Conservation (phyloP, 2,888 invertebrate species). For the Eutolmus rufibarbis region DNA sequence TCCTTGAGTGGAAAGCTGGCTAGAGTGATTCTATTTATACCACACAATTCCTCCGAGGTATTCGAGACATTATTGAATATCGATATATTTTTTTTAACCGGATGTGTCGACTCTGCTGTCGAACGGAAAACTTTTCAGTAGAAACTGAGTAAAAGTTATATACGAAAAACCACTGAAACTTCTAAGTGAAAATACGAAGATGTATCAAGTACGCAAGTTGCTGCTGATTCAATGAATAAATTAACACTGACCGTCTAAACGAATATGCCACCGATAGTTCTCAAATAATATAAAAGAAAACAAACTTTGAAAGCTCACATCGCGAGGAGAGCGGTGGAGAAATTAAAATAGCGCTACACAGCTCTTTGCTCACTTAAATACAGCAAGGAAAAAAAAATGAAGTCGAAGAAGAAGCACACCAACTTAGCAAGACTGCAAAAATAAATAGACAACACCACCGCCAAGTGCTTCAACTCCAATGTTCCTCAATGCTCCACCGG, state of each 20-base stretch:
- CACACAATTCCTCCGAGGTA: slow-evolving; percentile 9
- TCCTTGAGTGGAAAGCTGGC: neutral
- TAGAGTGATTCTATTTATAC: slow-evolving; percentile 24
- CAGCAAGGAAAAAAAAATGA: neutral
- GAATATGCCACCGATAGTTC: slow-evolving; percentile 44
- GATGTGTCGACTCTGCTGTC: neutral
- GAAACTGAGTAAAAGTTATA: neutral
- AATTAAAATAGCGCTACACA: slow-evolving; percentile 29
- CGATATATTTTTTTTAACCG: neutral
- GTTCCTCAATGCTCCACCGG: neutral
- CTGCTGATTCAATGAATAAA: slow-evolving; percentile 63
- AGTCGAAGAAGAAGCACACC: neutral
- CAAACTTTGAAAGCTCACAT: slow-evolving; percentile 29
- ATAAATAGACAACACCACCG: neutral
- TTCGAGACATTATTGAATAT: neutral
- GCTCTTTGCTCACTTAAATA: slow-evolving; percentile 12
- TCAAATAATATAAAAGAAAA: slow-evolving; percentile 32
- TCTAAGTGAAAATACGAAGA: neutral
- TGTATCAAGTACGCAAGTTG: slow-evolving; percentile 48
- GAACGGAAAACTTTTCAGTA: neutral
- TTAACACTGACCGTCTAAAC: slow-evolving; percentile 61
- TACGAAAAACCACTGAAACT: neutral
- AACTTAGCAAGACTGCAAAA: neutral
- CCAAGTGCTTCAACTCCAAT: slow-evolving; percentile 6
- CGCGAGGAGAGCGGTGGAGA: neutral